phyloP scores from a whole-genome alignment of 2,888 invertebrate species.

The Melangyna quadrimaculata region DNA sequence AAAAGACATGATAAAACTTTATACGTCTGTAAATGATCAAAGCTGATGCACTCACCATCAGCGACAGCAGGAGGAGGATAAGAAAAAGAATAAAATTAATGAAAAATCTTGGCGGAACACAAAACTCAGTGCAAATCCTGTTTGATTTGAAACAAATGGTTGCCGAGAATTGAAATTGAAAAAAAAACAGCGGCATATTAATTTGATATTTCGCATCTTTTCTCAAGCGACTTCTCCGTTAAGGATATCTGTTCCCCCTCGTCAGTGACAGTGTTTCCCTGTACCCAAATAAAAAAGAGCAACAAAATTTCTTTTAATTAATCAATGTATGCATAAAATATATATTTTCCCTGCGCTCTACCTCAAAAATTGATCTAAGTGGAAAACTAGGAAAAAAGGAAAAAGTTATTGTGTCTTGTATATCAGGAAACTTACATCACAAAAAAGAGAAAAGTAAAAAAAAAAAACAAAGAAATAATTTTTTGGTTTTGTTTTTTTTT shows the following conservation, averaged over 20 bases:
- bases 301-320: not conserved
- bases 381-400: not conserved
- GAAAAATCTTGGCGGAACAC: not conserved
- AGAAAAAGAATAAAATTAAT: not conserved
- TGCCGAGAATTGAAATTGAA: not conserved
- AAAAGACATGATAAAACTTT: too few species aligned
- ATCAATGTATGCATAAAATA: not conserved
- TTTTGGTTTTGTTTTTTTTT: not conserved
- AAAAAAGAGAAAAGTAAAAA: not conserved
- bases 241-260: not conserved
- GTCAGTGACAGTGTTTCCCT: not conserved
- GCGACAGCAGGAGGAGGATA: not conserved
- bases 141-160: not conserved
- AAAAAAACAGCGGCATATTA: not conserved
- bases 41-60: not conserved
- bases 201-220: not conserved
- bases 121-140: not conserved
- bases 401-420: constrained; percentile 1
- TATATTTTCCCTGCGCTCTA: not conserved
- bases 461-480: not conserved
- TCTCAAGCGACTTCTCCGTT: not conserved
- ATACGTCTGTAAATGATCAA: too few species aligned
- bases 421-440: constrained; percentile 20
- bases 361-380: not conserved
- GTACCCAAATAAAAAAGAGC: not conserved